These are phyloP conservation scores for Labrus mixtus DNA, from an alignment of 2,113 vertebrate species.

Conservation along the genomic window DNA sequence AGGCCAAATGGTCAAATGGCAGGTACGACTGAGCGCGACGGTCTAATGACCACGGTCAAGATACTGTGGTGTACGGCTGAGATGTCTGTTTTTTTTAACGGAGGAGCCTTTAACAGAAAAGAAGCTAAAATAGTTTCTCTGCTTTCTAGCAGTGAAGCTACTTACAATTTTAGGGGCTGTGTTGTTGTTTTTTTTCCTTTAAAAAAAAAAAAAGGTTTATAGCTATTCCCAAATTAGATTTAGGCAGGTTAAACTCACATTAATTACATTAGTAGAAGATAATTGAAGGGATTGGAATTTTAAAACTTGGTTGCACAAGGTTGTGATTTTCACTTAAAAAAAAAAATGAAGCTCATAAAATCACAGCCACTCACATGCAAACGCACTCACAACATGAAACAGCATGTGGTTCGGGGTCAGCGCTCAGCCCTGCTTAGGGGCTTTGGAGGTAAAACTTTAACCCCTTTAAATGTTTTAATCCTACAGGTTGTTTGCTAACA, in stretches of 20 bases:
- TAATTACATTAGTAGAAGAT: background rate
- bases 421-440: constrained; percentile 24
- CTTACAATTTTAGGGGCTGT: no score
- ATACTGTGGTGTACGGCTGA: constrained; percentile 1
- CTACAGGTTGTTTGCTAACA: constrained; percentile 62
- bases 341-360: background rate
- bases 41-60: constrained; percentile 7
- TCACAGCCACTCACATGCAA: constrained; percentile 13
- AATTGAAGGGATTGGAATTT: background rate
- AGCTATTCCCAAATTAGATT: no score
- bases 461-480: constrained; percentile 64
- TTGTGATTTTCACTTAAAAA: background rate
- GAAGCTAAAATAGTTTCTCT: background rate
- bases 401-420: constrained; percentile 40
- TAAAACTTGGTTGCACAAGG: background rate
- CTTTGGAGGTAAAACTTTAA: constrained; percentile 62
- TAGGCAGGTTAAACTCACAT: no score
- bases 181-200: no score
- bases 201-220: no score
- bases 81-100: background rate
- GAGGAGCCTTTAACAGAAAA: constrained; percentile 5
- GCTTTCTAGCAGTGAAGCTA: no score
- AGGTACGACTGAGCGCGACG: constrained; percentile 1
- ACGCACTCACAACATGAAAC: constrained; percentile 8
- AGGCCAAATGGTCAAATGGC: constrained; percentile 50